Evolutionary conservation across 2,888 invertebrate species (phyloP), one percentile per base, ranked within the genome.

Genomic region (Phorcus lineatus): DNA sequence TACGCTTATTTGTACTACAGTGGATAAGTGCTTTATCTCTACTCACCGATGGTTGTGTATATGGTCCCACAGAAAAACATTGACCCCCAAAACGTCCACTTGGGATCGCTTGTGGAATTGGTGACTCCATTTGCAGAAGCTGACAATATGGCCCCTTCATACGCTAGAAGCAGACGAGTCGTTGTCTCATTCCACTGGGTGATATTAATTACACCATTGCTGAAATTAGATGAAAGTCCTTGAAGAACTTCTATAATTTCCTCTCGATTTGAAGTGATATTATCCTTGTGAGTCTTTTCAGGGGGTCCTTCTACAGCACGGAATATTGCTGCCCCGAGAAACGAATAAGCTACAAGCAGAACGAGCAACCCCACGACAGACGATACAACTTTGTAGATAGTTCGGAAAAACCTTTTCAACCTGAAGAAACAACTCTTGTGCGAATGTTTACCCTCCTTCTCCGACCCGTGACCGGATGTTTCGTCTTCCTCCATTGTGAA

Each of bases 211-310:
- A 76, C 53, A 0, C 77, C 54, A 2, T 54, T 74, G n/a, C 47
- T 70, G 28, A 82, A 70, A 13, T 82, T 81, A 19, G 62, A 55
- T 2, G 87, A 83, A 17, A 77, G 70, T 40, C 95, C 94, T 97
- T 97, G 97, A 62, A 98, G 94, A 83, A 95, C 95, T 89, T 97
- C 97, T 81, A 97, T 95, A 86, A 97, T 97, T 92, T 97, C 96
- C 6, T 97, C 94, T 55, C 97, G 97, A 0, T 97, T 74, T 36
- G 78, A 53, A 11, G 97, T 96, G 62, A 97, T 96, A 13, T 97
- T 96, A 91, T 97, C 97, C 93, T 97, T 97, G 93, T 96, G 97
- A 84, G 96, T 96, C 83, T 96, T 95, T 91, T 98, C 97, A 88
- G 97, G 96, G 1, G 96, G 95, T 2, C 97, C 97, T 92, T 98